Percentiles rank a stretch among this genome's conserved stretches.
Conservation (phyloP, 2,888 invertebrate genomes). For the Plagiodera versicolora region DNA sequence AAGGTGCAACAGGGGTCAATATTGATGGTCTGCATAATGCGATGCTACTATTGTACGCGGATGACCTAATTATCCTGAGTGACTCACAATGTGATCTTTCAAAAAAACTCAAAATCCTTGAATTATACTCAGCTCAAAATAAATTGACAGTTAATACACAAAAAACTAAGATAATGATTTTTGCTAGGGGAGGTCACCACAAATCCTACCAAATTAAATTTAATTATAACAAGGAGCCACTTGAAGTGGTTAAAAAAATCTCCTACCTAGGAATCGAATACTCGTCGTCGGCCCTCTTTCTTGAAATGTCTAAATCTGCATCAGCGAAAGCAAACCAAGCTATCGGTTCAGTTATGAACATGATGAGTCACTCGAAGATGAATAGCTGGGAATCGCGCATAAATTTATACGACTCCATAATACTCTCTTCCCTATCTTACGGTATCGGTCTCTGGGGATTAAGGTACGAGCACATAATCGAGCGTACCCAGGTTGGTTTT, state of each 20-base stretch:
- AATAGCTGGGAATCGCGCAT: not conserved
- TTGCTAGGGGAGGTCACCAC: not conserved
- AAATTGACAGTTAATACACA: not conserved
- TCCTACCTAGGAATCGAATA: not conserved
- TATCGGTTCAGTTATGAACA: not conserved
- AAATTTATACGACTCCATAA: not conserved
- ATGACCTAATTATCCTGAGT: constrained; percentile 9
- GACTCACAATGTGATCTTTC: constrained; percentile 6
- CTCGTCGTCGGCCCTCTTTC: not conserved
- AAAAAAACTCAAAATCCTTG: constrained; percentile 7
- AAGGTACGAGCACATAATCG: not conserved
- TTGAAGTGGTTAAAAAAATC: not conserved
- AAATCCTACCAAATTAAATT: not conserved
- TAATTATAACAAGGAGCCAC: not conserved
- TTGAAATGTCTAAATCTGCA: too few relatives aligned
- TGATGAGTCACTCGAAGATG: not conserved
- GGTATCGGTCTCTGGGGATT: not conserved
- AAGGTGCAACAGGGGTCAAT: not conserved
- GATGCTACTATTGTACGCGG: constrained; percentile 1
- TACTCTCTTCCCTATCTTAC: not conserved
- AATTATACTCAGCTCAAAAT: not conserved
- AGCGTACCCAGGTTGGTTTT: not conserved
- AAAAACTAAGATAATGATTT: not conserved
- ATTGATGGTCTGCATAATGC: constrained; percentile 1
- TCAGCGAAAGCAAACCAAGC: too few relatives aligned